Percentiles rank a stretch among this genome's conserved stretches.
Evolutionary conservation across 37 sponge, comb jelly and placozoan genomes (phyloP).

Genomic region (Ianthella basta): DNA sequence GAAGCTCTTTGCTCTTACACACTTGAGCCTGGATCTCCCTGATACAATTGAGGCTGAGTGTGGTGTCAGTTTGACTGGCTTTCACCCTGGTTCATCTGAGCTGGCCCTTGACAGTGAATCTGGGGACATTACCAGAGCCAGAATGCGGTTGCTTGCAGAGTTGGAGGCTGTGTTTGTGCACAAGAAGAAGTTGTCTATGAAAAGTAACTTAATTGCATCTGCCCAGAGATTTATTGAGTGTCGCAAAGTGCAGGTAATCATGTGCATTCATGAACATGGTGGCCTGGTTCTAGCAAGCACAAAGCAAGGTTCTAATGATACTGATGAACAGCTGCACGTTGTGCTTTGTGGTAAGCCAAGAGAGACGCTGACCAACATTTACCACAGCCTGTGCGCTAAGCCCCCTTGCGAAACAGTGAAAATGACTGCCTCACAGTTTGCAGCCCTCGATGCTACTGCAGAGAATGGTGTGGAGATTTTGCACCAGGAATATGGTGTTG

Average conservation of each 20-base stretch:
- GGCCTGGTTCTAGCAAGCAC: not conserved
- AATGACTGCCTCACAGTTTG: not conserved
- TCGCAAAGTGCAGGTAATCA: not conserved
- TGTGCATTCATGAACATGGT: not conserved
- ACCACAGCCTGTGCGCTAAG: not conserved
- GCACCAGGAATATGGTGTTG: not conserved
- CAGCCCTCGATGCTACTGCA: not conserved
- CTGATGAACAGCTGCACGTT: not conserved
- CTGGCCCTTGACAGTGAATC: not conserved
- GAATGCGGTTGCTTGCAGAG: not conserved
- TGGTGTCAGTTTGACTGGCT: constrained; percentile 28
- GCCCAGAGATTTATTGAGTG: not conserved
- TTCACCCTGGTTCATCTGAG: not conserved
- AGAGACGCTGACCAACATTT: not conserved
- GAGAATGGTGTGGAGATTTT: not conserved
- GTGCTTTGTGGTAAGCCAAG: not conserved
- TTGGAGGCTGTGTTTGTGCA: not conserved
- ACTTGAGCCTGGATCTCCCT: constrained; percentile 28
- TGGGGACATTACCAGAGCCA: not conserved
- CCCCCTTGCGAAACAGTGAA: not conserved
- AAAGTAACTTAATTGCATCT: not conserved
- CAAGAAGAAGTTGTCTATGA: not conserved
- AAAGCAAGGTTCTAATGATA: not conserved
- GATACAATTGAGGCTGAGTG: not conserved
- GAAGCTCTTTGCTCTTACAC: constrained; percentile 22